A percentile compares a stretch with the other conserved stretches of the same genome.
Evolutionary conservation across 2,113 vertebrate genomes (phyloP).

Genomic region (Chaetodon trifascialis): DNA sequence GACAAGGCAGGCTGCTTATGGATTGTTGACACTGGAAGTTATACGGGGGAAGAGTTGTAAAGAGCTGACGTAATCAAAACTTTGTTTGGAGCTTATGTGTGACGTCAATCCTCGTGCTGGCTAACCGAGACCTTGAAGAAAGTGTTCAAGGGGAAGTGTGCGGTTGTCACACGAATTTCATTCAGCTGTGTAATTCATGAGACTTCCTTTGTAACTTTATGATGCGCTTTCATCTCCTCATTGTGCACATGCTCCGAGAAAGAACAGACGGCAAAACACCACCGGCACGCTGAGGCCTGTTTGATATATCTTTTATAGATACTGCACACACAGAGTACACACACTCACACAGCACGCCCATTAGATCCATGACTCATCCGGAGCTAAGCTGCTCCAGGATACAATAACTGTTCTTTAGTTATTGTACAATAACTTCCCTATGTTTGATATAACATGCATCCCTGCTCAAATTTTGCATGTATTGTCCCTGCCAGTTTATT

Average conservation of each 20-base stretch:
- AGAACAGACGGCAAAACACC: constrained; percentile 60
- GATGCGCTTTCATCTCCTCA: constrained; percentile 74
- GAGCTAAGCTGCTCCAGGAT: constrained; percentile 31
- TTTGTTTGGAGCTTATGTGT: constrained; percentile 37
- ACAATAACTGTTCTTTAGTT: constrained; percentile 30
- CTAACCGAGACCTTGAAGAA: constrained; percentile 10
- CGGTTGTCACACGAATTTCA: constrained; percentile 61
- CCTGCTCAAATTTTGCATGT: not conserved
- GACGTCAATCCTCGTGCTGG: constrained; percentile 25
- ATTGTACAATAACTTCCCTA: constrained; percentile 6
- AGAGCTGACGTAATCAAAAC: constrained; percentile 39
- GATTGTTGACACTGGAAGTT: constrained; percentile 47
- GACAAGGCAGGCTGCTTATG: constrained; percentile 44
- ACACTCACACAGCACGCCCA: constrained; percentile 48
- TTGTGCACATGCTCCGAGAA: constrained; percentile 54
- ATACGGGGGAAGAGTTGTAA: constrained; percentile 26
- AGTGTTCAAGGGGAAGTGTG: constrained; percentile 48
- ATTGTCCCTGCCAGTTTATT: not conserved
- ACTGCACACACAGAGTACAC: constrained; percentile 32
- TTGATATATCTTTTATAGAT: constrained; percentile 66
- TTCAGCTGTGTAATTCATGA: constrained; percentile 70
- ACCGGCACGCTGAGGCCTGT: constrained; percentile 63
- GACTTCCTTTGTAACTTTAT: constrained; percentile 76
- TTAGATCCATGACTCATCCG: constrained; percentile 45
- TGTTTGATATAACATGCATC: constrained; percentile 7